These are phyloP conservation scores for Brachionus angularis DNA, from an alignment of 1,140 invertebrate species.

Conservation along the genomic window DNA sequence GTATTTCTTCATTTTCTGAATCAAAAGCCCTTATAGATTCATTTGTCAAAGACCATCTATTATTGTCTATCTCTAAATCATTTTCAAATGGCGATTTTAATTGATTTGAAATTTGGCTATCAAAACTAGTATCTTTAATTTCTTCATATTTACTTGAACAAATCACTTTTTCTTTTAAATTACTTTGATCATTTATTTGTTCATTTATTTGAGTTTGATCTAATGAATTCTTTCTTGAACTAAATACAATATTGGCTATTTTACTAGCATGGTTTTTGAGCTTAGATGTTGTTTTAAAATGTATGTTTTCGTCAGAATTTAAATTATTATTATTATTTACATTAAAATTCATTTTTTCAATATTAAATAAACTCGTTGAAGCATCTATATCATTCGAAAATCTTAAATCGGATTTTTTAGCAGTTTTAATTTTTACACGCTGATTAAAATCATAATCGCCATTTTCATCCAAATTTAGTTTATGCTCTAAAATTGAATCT, in stretches of 20 bases:
- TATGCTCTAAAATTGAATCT: slow-evolving; percentile 26
- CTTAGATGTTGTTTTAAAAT: neutral
- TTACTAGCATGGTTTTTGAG: neutral
- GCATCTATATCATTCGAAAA: neutral
- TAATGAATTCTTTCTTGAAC: slow-evolving; percentile 13
- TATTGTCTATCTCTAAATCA: too few species aligned
- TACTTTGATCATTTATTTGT: neutral
- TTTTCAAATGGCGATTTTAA: neutral
- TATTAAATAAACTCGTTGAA: neutral
- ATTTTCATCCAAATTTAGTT: neutral
- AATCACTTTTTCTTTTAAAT: slow-evolving; percentile 19
- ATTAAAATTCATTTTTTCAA: slow-evolving; percentile 18
- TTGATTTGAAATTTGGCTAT: slow-evolving; percentile 25
- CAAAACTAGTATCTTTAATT: slow-evolving; percentile 36
- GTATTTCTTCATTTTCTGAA: slow-evolving; percentile 33
- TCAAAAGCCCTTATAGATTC: slow-evolving; percentile 13
- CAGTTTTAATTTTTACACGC: slow-evolving; percentile 8
- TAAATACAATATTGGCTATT: slow-evolving; percentile 7
- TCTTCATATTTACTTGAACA: slow-evolving; percentile 18
- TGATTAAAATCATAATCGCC: slow-evolving; percentile 25
- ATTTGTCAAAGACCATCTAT: slow-evolving; percentile 25
- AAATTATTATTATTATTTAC: neutral
- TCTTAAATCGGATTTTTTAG: neutral
- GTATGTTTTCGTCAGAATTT: too few species aligned
- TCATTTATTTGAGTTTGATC: neutral